phyloP scores from a whole-genome alignment of 2,797 vertebrate genomes.

The Lagodon rhomboides region DNA sequence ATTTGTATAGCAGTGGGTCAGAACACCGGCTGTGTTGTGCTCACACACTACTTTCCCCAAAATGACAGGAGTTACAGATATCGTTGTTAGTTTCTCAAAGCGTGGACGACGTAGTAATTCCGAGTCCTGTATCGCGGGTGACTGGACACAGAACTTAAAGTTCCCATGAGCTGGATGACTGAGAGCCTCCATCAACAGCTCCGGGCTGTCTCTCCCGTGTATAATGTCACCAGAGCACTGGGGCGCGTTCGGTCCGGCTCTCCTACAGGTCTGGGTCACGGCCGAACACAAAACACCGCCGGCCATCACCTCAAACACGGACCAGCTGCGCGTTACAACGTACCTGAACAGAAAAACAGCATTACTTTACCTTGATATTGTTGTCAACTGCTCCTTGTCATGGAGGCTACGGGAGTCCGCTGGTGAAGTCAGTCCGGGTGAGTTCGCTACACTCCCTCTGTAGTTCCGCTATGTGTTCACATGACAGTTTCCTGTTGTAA shows the following conservation, averaged over 20 bases:
- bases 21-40: background rate
- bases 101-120: too few species aligned
- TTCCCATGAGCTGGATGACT: too few species aligned
- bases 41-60: too few species aligned
- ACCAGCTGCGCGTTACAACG: fast-evolving
- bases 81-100: too few species aligned
- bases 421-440: slow-evolving; percentile 22
- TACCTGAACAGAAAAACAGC: background rate
- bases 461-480: slow-evolving; percentile 38
- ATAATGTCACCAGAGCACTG: too few species aligned
- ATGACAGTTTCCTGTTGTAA: background rate
- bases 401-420: slow-evolving; percentile 36
- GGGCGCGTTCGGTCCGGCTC: background rate
- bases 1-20: background rate
- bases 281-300: background rate
- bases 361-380: slow-evolving; percentile 48
- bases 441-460: background rate
- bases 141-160: too few species aligned
- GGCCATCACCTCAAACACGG: too few species aligned
- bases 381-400: slow-evolving; percentile 37
- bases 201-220: too few species aligned
- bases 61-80: background rate
- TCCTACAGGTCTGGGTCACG: background rate
- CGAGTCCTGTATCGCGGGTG: too few species aligned
- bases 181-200: too few species aligned